Evolutionary conservation across 1,140 invertebrate species (phyloP).

Genomic region (Drosophila lini): DNA sequence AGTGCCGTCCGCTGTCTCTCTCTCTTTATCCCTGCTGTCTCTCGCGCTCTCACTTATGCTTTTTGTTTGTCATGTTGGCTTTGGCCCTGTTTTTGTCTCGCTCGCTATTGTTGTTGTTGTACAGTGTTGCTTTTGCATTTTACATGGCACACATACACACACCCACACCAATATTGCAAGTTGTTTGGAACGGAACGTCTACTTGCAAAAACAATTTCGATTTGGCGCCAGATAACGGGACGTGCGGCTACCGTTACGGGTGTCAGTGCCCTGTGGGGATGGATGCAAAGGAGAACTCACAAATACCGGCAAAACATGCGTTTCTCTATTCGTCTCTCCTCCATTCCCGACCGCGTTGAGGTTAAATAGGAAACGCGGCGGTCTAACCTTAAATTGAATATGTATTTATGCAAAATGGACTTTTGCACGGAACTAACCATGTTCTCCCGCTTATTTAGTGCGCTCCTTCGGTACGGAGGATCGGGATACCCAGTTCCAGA

Average conservation of each 20-base stretch:
- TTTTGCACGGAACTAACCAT: conserved; percentile 8
- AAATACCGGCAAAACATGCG: conserved; percentile 48
- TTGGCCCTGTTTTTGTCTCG: conserved; percentile 52
- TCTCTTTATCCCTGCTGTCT: conserved; percentile 21
- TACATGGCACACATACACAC: conserved; percentile 36
- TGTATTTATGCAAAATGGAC: conserved; percentile 2
- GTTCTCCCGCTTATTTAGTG: conserved; percentile 87
- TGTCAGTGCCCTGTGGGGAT: conserved; percentile 43
- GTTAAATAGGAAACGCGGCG: conserved; percentile 52
- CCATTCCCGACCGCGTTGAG: conserved; percentile 44
- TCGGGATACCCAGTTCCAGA: conserved; percentile 95
- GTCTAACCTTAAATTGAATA: conserved; percentile 43
- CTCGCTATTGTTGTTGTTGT: conserved; percentile 42
- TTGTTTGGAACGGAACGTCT: conserved; percentile 34
- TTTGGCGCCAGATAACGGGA: conserved; percentile 65
- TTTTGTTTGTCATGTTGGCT: conserved; percentile 82
- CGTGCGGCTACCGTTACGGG: conserved; percentile 37
- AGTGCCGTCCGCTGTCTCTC: conserved; percentile 47
- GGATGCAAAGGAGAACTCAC: conserved; percentile 34
- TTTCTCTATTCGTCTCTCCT: conserved; percentile 11
- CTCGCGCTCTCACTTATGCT: conserved; percentile 71
- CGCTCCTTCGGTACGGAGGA: conserved; percentile 99
- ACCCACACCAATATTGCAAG: conserved; percentile 22
- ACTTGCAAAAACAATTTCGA: conserved; percentile 45
- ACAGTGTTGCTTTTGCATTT: conserved; percentile 54